Percentiles rank a stretch among this genome's conserved stretches.
Conservation (phyloP, 1,140 invertebrate species). For the Formica exsecta region DNA sequence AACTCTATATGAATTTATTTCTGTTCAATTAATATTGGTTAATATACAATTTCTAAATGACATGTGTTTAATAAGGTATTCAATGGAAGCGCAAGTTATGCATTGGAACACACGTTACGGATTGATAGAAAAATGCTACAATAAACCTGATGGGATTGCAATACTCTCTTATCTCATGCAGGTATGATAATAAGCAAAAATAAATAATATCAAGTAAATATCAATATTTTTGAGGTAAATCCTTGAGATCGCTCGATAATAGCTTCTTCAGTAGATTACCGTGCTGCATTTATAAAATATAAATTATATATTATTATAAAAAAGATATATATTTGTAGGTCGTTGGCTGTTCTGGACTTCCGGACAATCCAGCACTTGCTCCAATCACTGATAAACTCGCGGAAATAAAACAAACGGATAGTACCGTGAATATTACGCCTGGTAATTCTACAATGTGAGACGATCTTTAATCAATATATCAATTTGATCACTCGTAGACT, state of each 20-base stretch:
- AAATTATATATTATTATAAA: not conserved
- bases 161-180: slow-evolving; percentile 76
- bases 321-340: slow-evolving; percentile 63
- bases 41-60: slow-evolving; percentile 19
- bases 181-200: slow-evolving; percentile 38
- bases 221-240: not conserved
- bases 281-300: not conserved
- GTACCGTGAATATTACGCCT: slow-evolving; percentile 73
- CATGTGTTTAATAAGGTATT: slow-evolving; percentile 86
- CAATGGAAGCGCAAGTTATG: slow-evolving; percentile 92
- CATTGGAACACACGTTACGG: slow-evolving; percentile 93
- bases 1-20: not conserved
- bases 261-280: not conserved
- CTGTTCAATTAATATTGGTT: not conserved
- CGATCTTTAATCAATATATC: not conserved
- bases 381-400: slow-evolving; percentile 80
- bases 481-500: not conserved
- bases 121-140: slow-evolving; percentile 89
- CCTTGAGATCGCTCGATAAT: not conserved
- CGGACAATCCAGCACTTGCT: slow-evolving; percentile 83
- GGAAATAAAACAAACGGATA: slow-evolving; percentile 80
- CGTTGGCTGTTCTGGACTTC: slow-evolving; percentile 76
- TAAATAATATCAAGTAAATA: not conserved
- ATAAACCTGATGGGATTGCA: slow-evolving; percentile 91
- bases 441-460: slow-evolving; percentile 69